Percentiles rank a stretch among this genome's conserved stretches.
Conservation (phyloP, 2,113 vertebrate genomes). For the Lepidothrix coronata region DNA sequence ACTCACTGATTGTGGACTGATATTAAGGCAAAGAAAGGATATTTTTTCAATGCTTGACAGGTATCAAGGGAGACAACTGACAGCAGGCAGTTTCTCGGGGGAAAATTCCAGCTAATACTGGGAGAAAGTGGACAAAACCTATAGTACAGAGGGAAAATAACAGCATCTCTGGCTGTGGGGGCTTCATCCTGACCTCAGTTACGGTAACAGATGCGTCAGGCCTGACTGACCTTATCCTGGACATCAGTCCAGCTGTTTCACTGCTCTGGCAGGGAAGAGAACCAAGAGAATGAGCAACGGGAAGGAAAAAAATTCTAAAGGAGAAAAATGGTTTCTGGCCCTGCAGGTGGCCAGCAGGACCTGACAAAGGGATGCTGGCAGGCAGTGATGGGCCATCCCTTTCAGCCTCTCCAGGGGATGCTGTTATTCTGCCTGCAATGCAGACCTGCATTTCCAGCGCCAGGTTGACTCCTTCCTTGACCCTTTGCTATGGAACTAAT, state of each 20-base stretch:
- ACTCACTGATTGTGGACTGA: background rate
- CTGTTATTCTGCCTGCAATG: background rate
- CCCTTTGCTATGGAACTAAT: background rate
- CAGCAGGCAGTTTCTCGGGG: background rate
- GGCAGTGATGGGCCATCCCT: background rate
- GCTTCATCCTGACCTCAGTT: background rate
- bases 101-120: background rate
- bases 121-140: background rate
- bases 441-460: background rate
- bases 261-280: background rate
- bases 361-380: background rate
- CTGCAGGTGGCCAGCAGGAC: slow-evolving; percentile 2
- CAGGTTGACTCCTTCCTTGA: background rate
- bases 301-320: background rate
- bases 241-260: background rate
- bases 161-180: background rate
- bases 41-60: background rate
- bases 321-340: background rate
- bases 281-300: background rate
- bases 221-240: background rate
- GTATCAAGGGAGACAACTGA: background rate
- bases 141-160: background rate
- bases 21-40: background rate
- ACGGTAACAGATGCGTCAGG: background rate
- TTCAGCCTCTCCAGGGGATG: background rate